Evolutionary conservation across 2,113 vertebrate genomes (phyloP).

Genomic region (Calypte anna): DNA sequence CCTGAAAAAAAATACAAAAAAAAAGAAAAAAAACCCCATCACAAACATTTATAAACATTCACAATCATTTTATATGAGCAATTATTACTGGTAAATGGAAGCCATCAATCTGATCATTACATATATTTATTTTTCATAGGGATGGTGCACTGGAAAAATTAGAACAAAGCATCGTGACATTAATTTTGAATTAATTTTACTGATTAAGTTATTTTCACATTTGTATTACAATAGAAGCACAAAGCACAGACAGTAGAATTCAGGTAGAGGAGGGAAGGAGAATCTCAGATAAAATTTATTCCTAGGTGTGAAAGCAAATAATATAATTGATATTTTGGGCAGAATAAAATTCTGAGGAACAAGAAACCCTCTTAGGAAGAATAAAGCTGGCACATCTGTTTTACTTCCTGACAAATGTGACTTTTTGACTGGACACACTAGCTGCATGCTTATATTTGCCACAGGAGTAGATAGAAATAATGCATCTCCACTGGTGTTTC

Average conservation of each 20-base stretch:
- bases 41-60: background rate
- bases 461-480: background rate
- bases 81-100: background rate
- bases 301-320: background rate
- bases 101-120: background rate
- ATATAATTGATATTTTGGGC: background rate
- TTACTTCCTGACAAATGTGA: background rate
- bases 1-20: background rate
- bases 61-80: background rate
- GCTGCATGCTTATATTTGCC: background rate
- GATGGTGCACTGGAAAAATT: background rate
- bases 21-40: too few relatives aligned
- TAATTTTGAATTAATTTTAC: background rate
- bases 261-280: background rate
- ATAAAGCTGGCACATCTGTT: background rate
- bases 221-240: background rate
- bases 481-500: background rate
- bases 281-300: background rate
- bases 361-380: background rate
- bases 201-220: background rate
- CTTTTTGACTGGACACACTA: background rate
- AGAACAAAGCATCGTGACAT: background rate
- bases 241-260: background rate
- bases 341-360: background rate
- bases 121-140: background rate